Percentiles rank a stretch among this genome's conserved stretches.
Evolutionary conservation across 2,888 invertebrate species (phyloP).

Genomic region (Drosophila tripunctata): DNA sequence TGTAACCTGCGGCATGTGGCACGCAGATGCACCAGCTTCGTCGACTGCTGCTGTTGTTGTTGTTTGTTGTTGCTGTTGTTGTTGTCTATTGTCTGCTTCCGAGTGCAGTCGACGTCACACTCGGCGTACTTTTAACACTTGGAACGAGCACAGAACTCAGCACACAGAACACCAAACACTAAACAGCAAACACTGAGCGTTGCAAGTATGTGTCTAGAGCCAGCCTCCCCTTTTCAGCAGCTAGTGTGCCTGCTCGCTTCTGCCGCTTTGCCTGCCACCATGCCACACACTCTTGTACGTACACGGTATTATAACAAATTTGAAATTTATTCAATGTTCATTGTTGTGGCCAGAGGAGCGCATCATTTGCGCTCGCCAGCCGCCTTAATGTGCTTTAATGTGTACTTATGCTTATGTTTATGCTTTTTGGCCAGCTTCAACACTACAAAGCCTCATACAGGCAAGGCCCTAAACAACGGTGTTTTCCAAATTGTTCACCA

Average conservation of each 20-base stretch:
- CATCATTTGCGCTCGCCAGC: constrained; percentile 65
- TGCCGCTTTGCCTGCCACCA: not conserved
- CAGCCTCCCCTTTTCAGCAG: too few relatives aligned
- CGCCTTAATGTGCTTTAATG: constrained; percentile 78
- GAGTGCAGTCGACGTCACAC: constrained; percentile 75
- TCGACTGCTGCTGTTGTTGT: constrained; percentile 18
- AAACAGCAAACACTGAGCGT: not conserved
- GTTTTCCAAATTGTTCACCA: constrained; percentile 48
- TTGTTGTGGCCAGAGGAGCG: constrained; percentile 76
- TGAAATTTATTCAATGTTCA: constrained; percentile 75
- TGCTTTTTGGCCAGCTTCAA: constrained; percentile 26
- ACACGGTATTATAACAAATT: constrained; percentile 78
- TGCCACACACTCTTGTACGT: too few relatives aligned
- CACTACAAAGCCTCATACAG: not conserved
- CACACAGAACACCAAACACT: not conserved
- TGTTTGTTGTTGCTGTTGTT: constrained; percentile 28
- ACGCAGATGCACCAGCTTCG: constrained; percentile 63
- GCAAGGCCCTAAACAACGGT: constrained; percentile 70
- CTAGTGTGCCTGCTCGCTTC: too few relatives aligned
- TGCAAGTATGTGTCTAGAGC: too few relatives aligned
- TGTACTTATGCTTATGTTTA: constrained; percentile 69
- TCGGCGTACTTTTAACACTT: constrained; percentile 76
- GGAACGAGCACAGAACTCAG: constrained; percentile 69
- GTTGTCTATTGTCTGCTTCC: constrained; percentile 69
- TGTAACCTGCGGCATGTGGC: constrained; percentile 62